These are phyloP conservation scores for Tipula confusa DNA, from an alignment of 2,888 invertebrate genomes.

Conservation along the genomic window DNA sequence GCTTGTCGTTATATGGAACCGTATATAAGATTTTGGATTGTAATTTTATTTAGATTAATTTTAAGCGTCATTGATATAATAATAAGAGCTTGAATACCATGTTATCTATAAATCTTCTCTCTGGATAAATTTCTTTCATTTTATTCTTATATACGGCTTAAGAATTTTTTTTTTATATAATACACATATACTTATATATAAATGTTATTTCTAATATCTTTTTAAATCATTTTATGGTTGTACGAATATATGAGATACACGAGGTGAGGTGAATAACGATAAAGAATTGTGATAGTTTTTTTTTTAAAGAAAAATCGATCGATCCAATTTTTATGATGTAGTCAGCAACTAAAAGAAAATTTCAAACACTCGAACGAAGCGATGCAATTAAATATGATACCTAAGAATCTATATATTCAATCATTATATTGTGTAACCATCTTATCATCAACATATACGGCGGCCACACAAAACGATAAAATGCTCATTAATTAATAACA, in stretches of 20 bases:
- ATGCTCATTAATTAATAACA: neutral
- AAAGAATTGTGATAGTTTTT: neutral
- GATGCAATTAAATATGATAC: neutral
- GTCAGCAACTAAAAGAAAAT: neutral
- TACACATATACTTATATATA: too few species aligned
- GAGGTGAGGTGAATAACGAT: neutral
- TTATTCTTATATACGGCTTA: neutral
- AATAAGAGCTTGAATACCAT: neutral
- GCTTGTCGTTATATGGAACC: neutral
- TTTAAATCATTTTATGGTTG: neutral
- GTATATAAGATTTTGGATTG: neutral
- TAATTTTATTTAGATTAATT: neutral
- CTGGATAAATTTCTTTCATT: neutral
- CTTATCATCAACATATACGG: neutral
- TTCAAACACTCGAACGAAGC: neutral
- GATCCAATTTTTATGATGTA: neutral
- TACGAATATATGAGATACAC: neutral
- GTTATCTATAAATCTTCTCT: neutral
- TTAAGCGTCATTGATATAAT: conserved; percentile 20
- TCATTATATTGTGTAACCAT: neutral
- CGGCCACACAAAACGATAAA: neutral
- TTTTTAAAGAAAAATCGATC: neutral
- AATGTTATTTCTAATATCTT: neutral
- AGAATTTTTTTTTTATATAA: neutral
- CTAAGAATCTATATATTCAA: neutral